Evolutionary conservation across 2,113 vertebrate species (phyloP), one percentile per base, ranked within the genome.

Genomic region (Eonycteris spelaea): DNA sequence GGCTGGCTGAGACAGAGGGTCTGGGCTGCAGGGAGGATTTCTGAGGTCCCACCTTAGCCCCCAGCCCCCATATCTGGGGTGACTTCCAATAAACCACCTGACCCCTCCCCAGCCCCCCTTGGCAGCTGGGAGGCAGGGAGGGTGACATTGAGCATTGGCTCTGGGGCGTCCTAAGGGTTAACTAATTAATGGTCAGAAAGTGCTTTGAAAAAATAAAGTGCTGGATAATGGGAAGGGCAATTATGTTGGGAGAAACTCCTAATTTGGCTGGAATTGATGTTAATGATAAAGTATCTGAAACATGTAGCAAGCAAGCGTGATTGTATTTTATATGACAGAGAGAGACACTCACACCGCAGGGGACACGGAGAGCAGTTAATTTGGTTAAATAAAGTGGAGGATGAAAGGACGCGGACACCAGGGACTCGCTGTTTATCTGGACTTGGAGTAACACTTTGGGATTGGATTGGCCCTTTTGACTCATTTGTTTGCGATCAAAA

Each of bases 361-460:
- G 96, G 98, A 97, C 98, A 98, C 53, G 80, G 97, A 96, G 97
- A 97, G 97, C 97, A 79, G 98, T 97, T 98, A 97, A 98, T 98
- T 98, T 97, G 98, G 97, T 98, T 98, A 98, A 98, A 98, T 98
- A 98, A 98, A 98, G 98, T 97, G 97, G 98, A 98, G 98, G 98
- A 98, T 98, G 96, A 98, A 98, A 98, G 98, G 97, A 93, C 74
- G 53, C 33, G 79, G 97, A 96, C 43, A 0, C 97, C 90, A 70
- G 68, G 6, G 96, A 57, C 97, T 95, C 53, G 43, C 96, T 97
- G 92, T 98, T 97, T 97, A 96, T 98, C 97, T 97, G 98, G 97
- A 97, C 98, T 97, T 95, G 83, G 94, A 80, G 93, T 86, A 95
- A 97, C 91, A 86, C 97, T 98, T 97, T 45, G 93, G 96, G 98